phyloP scores from a whole-genome alignment of 2,888 invertebrate genomes.

The Caprella mutica region DNA sequence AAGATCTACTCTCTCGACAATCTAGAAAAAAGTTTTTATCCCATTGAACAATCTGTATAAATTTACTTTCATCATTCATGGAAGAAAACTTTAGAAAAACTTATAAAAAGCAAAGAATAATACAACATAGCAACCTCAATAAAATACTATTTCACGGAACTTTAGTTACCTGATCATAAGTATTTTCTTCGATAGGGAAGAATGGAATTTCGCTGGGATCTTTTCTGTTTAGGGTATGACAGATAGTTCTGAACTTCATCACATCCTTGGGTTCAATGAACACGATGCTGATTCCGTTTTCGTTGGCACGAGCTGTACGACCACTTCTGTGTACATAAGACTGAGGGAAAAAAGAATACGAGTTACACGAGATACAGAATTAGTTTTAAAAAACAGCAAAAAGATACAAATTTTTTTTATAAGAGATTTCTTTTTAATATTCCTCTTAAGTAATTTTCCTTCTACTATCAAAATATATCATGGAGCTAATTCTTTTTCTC shows the following conservation, averaged over 20 bases:
- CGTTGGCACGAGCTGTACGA: conserved; percentile 79
- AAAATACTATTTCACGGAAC: no score
- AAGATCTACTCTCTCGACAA: background rate
- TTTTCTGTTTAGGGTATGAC: conserved; percentile 22
- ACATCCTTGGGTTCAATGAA: conserved; percentile 82
- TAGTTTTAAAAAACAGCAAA: background rate
- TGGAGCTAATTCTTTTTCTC: background rate
- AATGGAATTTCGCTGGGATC: conserved; percentile 20
- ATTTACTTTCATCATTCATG: no score
- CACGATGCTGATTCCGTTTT: conserved; percentile 79
- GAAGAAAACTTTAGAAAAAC: no score
- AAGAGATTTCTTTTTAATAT: background rate
- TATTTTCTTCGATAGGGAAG: conserved; percentile 17
- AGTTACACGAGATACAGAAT: background rate
- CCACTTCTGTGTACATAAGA: conserved; percentile 95
- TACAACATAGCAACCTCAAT: no score
- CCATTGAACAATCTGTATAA: no score
- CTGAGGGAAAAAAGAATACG: conserved; percentile 44
- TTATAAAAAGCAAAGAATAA: no score
- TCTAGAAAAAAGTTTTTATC: no score
- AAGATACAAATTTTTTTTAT: background rate
- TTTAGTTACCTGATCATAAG: conserved; percentile 18
- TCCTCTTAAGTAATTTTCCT: no score
- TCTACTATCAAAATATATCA: no score
- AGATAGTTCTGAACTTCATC: conserved; percentile 60